These are phyloP conservation scores for Aphrophora alni DNA, from an alignment of 2,888 invertebrate species.

Conservation along the genomic window DNA sequence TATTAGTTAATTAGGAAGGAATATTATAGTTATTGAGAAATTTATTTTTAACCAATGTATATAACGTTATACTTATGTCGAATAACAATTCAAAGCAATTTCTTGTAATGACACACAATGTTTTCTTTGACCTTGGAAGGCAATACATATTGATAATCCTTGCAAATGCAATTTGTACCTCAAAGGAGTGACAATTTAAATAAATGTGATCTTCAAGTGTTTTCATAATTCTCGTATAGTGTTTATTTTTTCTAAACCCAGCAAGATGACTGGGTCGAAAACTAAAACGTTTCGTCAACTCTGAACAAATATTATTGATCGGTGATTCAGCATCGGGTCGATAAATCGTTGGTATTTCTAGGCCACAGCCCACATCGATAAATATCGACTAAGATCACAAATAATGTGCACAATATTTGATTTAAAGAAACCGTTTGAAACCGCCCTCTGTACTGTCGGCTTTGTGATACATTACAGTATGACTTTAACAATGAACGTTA, in stretches of 20 bases:
- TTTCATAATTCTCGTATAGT: too few species aligned
- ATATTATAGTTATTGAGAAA: too few species aligned
- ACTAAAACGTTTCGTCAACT: neutral
- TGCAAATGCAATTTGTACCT: neutral
- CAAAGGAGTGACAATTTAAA: neutral
- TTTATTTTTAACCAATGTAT: too few species aligned
- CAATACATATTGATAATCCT: too few species aligned
- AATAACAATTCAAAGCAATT: too few species aligned
- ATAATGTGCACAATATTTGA: neutral
- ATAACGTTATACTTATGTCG: too few species aligned
- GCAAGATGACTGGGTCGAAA: neutral
- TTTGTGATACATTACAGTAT: neutral
- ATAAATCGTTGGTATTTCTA: neutral
- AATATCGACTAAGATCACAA: neutral
- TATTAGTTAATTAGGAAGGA: too few species aligned
- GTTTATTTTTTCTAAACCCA: neutral
- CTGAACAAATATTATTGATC: neutral
- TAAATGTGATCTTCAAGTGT: neutral
- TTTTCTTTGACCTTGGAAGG: too few species aligned
- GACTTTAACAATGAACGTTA: neutral
- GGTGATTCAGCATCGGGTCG: neutral
- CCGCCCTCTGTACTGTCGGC: neutral
- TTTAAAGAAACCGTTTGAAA: constrained; percentile 9
- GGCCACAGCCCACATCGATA: constrained; percentile 3
- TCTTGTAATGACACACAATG: too few species aligned